phyloP scores from a whole-genome alignment of 1,140 invertebrate genomes.

The Tenebrio molitor region DNA sequence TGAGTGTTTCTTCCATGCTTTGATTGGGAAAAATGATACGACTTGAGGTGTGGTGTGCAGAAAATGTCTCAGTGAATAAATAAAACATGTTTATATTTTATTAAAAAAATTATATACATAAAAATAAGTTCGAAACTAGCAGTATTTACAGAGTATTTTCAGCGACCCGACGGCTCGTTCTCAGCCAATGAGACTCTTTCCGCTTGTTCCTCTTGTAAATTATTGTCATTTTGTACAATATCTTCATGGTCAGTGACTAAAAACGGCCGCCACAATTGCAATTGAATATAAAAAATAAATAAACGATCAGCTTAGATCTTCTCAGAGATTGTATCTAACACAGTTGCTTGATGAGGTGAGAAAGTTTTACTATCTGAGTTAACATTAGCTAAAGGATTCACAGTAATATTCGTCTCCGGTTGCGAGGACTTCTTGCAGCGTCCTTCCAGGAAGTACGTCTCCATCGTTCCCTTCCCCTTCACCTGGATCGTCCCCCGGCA shows the following conservation, averaged over 20 bases:
- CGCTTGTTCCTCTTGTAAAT: constrained; percentile 27
- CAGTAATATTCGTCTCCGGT: constrained; percentile 60
- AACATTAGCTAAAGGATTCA: constrained; percentile 60
- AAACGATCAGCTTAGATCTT: constrained; percentile 48
- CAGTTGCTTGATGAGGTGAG: constrained; percentile 42
- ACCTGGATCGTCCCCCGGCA: constrained; percentile 89
- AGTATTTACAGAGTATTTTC: constrained; percentile 60
- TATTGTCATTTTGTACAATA: constrained; percentile 47
- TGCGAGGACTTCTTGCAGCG: constrained; percentile 53
- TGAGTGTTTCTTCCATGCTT: too few species aligned
- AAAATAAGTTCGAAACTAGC: constrained; percentile 57
- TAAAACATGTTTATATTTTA: constrained; percentile 45
- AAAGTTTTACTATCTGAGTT: constrained; percentile 43
- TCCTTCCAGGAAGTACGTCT: constrained; percentile 89
- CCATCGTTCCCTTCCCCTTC: constrained; percentile 95
- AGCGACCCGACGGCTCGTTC: constrained; percentile 16
- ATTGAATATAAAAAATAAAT: constrained; percentile 33
- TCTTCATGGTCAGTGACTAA: constrained; percentile 14
- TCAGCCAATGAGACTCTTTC: constrained; percentile 30
- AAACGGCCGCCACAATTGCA: constrained; percentile 4
- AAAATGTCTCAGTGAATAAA: not conserved
- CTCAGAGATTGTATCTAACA: constrained; percentile 58
- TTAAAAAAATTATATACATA: constrained; percentile 59
- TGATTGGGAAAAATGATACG: too few species aligned
- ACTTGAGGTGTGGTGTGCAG: too few species aligned